These are phyloP conservation scores for Mionectes olivaceus DNA, from an alignment of 2,797 vertebrate genomes.

Conservation along the genomic window DNA sequence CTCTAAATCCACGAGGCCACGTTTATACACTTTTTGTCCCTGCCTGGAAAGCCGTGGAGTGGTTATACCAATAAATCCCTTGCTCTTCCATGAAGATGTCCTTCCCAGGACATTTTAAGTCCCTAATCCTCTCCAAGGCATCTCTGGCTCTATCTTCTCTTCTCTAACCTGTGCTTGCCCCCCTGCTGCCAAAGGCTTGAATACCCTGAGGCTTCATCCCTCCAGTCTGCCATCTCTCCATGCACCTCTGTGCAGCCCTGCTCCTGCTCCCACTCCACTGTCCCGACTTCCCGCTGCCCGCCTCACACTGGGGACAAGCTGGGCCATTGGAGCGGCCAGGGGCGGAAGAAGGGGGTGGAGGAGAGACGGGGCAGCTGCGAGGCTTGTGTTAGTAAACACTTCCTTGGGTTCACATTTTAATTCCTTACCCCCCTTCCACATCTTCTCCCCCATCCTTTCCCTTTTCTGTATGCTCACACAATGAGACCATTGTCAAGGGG, in stretches of 20 bases:
- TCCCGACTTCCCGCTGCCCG: background rate
- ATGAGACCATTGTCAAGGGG: constrained; percentile 91
- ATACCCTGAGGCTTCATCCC: background rate
- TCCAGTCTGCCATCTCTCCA: background rate
- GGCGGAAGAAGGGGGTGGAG: constrained; percentile 69
- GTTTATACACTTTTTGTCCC: constrained; percentile 72
- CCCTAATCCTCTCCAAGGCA: constrained; percentile 9
- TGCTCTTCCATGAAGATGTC: constrained; percentile 36
- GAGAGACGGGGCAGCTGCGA: constrained; percentile 89
- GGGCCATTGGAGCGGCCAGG: constrained; percentile 6
- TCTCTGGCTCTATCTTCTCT: constrained; percentile 9
- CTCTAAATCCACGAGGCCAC: constrained; percentile 42
- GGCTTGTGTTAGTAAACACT: constrained; percentile 91
- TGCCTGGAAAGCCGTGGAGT: constrained; percentile 35
- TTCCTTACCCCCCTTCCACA: constrained; percentile 77
- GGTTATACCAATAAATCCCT: constrained; percentile 23
- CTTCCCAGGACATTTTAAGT: constrained; percentile 16
- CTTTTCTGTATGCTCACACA: constrained; percentile 84
- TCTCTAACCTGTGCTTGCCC: background rate
- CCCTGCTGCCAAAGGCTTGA: background rate
- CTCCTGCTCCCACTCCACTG: background rate
- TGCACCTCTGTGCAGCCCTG: background rate
- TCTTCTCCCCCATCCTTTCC: constrained; percentile 69
- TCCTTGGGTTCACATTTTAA: constrained; percentile 86
- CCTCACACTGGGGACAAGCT: background rate